Percentiles rank a stretch among this genome's conserved stretches.
These are phyloP conservation scores for Diogma glabrata DNA, from an alignment of 2,888 invertebrate genomes.

Conservation along the genomic window DNA sequence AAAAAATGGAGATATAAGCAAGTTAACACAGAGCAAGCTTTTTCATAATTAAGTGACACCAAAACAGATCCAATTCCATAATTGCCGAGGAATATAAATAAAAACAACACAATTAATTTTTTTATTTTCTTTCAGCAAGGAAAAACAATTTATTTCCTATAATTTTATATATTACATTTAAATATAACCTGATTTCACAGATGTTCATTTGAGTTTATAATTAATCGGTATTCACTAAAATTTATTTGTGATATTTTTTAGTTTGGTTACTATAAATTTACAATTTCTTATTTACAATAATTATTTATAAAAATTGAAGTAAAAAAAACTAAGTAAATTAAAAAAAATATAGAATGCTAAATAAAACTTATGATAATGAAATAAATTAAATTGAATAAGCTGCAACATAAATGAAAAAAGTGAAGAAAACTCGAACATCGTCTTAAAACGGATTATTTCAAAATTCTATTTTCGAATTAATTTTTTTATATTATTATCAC, in stretches of 20 bases:
- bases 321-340: too few relatives aligned
- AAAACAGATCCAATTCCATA: conserved; percentile 29
- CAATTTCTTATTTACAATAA: too few relatives aligned
- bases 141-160: conserved; percentile 15
- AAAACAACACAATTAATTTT: conserved; percentile 22
- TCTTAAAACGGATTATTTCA: too few relatives aligned
- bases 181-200: conserved; percentile 11
- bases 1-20: not conserved
- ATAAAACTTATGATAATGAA: too few relatives aligned
- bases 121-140: conserved; percentile 18
- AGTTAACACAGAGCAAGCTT: conserved; percentile 18
- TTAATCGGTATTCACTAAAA: conserved; percentile 6
- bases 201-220: conserved; percentile 12
- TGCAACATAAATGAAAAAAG: too few relatives aligned
- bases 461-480: too few relatives aligned
- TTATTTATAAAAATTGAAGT: too few relatives aligned
- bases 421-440: too few relatives aligned
- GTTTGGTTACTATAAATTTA: conserved; percentile 10
- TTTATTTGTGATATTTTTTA: conserved; percentile 10
- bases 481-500: too few relatives aligned
- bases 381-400: too few relatives aligned
- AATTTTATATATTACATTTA: conserved; percentile 11
- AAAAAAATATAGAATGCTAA: too few relatives aligned
- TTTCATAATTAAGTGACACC: conserved; percentile 25
- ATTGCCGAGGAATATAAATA: conserved; percentile 16